These are phyloP conservation scores for Ischnus inquisitorius DNA, from an alignment of 2,888 invertebrate species.

Conservation along the genomic window DNA sequence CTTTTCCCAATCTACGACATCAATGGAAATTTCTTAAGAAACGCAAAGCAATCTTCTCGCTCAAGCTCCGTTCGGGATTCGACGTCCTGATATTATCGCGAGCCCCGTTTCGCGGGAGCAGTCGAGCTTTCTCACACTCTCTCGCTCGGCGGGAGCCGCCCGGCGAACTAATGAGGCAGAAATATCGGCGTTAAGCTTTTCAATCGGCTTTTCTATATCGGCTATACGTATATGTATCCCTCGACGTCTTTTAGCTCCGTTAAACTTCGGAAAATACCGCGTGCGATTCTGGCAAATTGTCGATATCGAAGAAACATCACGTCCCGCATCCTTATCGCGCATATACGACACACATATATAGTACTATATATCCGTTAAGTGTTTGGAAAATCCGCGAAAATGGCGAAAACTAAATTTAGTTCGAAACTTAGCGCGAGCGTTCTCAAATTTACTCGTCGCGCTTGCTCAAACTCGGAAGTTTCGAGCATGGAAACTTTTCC, in stretches of 20 bases:
- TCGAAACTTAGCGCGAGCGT: not conserved
- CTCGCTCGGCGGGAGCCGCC: not conserved
- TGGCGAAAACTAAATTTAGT: conserved; percentile 1
- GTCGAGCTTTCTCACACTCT: not conserved
- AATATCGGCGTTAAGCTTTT: conserved; percentile 29
- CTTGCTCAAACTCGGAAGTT: not conserved
- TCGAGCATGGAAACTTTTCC: not conserved
- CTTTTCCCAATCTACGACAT: not conserved
- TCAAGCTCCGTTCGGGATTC: not conserved
- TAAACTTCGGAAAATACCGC: not conserved
- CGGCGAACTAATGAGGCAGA: conserved; percentile 28
- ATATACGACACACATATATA: not conserved
- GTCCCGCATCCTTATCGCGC: not conserved
- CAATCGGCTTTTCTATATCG: not conserved
- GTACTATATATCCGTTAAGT: not conserved
- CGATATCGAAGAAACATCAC: conserved; percentile 9
- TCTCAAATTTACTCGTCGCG: not conserved
- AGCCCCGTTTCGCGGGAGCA: not conserved
- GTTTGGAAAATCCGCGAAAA: not conserved
- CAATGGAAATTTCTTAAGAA: not conserved
- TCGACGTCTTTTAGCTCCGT: not conserved
- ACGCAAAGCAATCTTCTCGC: too few species aligned
- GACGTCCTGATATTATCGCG: not conserved
- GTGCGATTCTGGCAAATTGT: conserved; percentile 7
- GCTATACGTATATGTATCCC: not conserved